phyloP scores from a whole-genome alignment of 2,797 vertebrate species.

The Varecia variegata region DNA sequence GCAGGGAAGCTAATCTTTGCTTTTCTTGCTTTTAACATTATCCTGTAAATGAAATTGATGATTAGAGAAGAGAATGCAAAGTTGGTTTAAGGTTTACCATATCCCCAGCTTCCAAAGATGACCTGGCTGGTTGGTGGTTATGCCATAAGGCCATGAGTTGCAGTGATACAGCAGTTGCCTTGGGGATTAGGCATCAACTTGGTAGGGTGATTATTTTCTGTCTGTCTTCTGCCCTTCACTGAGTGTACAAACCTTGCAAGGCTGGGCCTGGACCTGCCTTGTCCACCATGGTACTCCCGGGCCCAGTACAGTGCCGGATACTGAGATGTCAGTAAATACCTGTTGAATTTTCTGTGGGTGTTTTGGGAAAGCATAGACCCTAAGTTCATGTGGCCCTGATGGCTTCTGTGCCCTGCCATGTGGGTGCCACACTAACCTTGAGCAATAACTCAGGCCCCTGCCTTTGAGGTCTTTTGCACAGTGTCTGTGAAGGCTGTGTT shows the following conservation, averaged over 20 bases:
- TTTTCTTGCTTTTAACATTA: neutral
- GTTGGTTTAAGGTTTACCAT: neutral
- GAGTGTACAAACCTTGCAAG: neutral
- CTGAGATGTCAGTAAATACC: neutral
- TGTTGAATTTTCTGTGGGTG: neutral
- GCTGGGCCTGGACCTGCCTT: neutral
- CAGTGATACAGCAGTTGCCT: neutral
- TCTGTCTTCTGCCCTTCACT: neutral
- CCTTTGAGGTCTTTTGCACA: neutral
- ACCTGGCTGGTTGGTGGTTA: neutral
- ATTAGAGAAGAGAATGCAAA: neutral
- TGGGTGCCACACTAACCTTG: neutral
- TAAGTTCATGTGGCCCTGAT: neutral
- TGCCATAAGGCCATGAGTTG: neutral
- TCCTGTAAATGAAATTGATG: neutral
- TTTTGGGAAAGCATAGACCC: neutral
- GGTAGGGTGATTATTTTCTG: neutral
- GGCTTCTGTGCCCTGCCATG: neutral
- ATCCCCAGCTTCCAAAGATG: neutral
- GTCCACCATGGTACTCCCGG: rapidly evolving
- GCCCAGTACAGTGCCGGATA: neutral
- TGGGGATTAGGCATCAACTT: neutral
- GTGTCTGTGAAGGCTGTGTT: neutral
- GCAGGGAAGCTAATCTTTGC: neutral
- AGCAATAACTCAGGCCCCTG: no score